A percentile compares a stretch with the other conserved stretches of the same genome.
phyloP scores from a whole-genome alignment of 2,888 invertebrate species.

The Nesidiocoris tenuis region DNA sequence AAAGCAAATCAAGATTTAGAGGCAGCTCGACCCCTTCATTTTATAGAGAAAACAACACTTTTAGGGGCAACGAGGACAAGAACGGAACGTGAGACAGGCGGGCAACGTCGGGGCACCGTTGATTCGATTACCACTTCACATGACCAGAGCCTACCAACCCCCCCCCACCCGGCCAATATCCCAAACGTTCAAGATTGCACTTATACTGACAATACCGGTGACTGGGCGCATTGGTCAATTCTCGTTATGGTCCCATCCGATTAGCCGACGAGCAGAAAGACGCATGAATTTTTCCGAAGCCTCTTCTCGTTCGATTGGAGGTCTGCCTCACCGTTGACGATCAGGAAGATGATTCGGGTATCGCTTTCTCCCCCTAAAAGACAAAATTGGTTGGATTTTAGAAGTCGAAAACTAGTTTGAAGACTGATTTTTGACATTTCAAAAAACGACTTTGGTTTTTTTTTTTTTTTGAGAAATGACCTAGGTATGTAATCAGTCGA shows the following conservation, averaged over 20 bases:
- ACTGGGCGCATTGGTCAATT: constrained; percentile 9
- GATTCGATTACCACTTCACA: constrained; percentile 29
- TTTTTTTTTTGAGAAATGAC: too few relatives aligned
- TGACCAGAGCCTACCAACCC: neutral
- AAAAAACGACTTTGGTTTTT: too few relatives aligned
- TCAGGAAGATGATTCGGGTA: too few relatives aligned
- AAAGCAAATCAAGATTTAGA: constrained; percentile 52
- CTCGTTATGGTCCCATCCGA: neutral
- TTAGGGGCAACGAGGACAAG: constrained; percentile 9
- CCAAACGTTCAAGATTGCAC: constrained; percentile 8
- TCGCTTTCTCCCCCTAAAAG: too few relatives aligned
- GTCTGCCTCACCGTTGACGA: too few relatives aligned
- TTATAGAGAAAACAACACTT: constrained; percentile 44
- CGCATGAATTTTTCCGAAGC: too few relatives aligned
- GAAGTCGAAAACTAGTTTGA: too few relatives aligned
- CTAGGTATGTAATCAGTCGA: too few relatives aligned
- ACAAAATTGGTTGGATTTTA: too few relatives aligned
- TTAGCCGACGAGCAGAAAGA: too few relatives aligned
- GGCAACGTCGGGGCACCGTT: neutral
- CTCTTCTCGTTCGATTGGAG: too few relatives aligned
- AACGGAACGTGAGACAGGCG: neutral
- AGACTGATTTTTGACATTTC: too few relatives aligned
- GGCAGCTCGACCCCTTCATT: constrained; percentile 36
- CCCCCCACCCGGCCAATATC: neutral
- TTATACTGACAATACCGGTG: constrained; percentile 5